phyloP scores from a whole-genome alignment of 2,113 vertebrate genomes.

The Chlamydotis undulata region DNA sequence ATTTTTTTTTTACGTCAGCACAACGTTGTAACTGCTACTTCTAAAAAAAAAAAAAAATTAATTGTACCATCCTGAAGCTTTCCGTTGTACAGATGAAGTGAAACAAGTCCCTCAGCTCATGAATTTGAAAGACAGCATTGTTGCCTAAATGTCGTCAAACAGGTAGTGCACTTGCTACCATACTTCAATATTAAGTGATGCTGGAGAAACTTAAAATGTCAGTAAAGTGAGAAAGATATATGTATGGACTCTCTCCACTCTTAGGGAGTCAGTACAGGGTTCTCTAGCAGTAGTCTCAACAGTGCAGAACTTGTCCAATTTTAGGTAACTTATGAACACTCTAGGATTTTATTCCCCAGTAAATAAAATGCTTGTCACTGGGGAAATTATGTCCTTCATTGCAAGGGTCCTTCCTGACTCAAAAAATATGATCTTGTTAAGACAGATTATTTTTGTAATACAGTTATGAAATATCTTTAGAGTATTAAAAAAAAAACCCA shows the following conservation, averaged over 20 bases:
- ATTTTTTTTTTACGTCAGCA: not conserved
- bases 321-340: not conserved
- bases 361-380: not conserved
- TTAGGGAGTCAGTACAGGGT: not conserved
- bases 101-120: not conserved
- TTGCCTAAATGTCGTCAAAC: not conserved
- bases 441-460: not conserved
- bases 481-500: not conserved
- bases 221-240: accelerated
- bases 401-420: not conserved
- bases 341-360: not conserved
- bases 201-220: not conserved
- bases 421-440: not conserved
- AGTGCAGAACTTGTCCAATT: not conserved
- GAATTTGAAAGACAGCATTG: not conserved
- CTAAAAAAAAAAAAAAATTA: not conserved
- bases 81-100: not conserved
- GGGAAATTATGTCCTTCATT: not conserved
- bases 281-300: not conserved
- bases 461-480: not conserved
- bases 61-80: not conserved
- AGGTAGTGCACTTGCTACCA: not conserved
- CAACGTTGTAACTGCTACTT: not conserved
- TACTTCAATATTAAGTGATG: not conserved
- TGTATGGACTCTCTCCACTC: not conserved